Evolutionary conservation across 1,140 invertebrate genomes (phyloP).

Genomic region (Calosoma granatense): DNA sequence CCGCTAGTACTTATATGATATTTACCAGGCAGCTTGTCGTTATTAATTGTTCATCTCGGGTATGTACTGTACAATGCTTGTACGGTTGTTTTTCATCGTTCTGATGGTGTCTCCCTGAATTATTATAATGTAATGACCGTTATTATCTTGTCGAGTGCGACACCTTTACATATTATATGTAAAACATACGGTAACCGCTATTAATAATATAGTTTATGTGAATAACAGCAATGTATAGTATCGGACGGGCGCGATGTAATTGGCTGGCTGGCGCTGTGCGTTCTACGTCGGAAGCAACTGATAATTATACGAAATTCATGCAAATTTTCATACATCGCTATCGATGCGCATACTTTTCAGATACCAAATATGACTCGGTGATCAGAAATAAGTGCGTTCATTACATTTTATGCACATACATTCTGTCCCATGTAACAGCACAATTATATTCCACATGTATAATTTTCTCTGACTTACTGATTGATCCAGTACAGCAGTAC

Average conservation of each 20-base stretch:
- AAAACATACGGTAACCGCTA: constrained; percentile 5
- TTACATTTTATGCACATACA: no score
- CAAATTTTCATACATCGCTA: background rate
- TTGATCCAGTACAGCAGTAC: no score
- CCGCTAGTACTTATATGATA: no score
- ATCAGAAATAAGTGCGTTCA: no score
- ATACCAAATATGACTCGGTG: background rate
- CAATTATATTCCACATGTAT: no score
- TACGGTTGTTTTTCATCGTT: background rate
- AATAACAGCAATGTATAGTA: background rate
- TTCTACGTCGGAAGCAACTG: background rate
- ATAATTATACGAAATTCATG: constrained; percentile 1
- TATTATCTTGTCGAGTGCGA: background rate
- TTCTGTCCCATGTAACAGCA: no score
- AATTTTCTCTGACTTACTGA: no score
- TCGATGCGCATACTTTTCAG: background rate
- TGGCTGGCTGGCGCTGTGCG: background rate
- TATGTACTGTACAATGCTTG: background rate
- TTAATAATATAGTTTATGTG: constrained; percentile 1
- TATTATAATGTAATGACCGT: constrained; percentile 1
- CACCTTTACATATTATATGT: background rate
- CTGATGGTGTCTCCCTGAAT: background rate
- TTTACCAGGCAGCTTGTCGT: background rate
- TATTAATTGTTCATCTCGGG: background rate
- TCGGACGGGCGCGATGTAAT: background rate